A percentile compares a stretch with the other conserved stretches of the same genome.
Evolutionary conservation across 2,888 invertebrate species (phyloP).

Genomic region (Troglohyphantes excavatus): DNA sequence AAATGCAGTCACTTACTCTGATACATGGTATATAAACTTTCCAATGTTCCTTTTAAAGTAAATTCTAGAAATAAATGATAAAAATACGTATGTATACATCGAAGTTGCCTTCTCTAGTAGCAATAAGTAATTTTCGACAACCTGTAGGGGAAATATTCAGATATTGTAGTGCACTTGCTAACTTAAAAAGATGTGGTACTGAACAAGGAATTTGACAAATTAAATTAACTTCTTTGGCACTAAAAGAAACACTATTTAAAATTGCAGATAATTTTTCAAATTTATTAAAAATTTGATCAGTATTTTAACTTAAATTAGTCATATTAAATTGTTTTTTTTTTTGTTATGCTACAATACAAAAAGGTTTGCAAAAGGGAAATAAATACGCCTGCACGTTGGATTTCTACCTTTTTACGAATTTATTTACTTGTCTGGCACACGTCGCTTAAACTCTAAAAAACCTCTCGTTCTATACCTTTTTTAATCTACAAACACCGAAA

Average conservation of each 20-base stretch:
- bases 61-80: not conserved
- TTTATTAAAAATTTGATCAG: no score
- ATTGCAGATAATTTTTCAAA: no score
- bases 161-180: not conserved
- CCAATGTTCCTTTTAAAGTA: not conserved
- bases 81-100: constrained; percentile 5
- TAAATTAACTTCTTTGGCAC: no score
- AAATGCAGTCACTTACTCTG: no score
- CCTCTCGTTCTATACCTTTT: no score
- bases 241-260: no score
- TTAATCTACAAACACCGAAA: no score
- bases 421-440: not conserved
- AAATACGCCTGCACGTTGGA: not conserved
- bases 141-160: not conserved
- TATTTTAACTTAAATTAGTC: no score
- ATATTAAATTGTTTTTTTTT: no score
- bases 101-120: constrained; percentile 27
- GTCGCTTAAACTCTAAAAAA: not conserved
- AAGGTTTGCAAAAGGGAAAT: not conserved
- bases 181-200: not conserved
- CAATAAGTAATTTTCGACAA: not conserved
- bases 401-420: not conserved
- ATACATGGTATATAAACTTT: not conserved
- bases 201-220: not conserved
- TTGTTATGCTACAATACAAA: no score